Base-by-base conservation (phyloP, 1,140 invertebrate genomes). In the Diprion similis region DNA sequence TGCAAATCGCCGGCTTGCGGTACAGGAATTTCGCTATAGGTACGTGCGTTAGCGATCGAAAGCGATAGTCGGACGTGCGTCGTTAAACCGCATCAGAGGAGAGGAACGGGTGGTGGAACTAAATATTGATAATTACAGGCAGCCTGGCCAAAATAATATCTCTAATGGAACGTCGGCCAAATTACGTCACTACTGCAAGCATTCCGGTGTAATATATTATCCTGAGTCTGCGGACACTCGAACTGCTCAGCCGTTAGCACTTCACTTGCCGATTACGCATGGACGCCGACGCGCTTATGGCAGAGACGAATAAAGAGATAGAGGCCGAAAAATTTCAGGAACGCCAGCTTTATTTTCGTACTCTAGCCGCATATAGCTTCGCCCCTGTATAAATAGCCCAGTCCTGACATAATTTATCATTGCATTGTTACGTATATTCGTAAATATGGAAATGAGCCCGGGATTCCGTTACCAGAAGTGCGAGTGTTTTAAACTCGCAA, bases 111-210 rank as follows among this genome's bases (percentile, higher is more conserved):
- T 59, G 9, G n/a, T 17, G 51, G n/a, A 59, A 59, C n/a, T 59
- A 17, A 59, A 59, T 59, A 59, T 59, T 17, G 51, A 59, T 59
- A 59, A 59, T 59, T 59, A 59, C n/a, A 59, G 51, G 51, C 51
- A 59, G 24, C 24, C 51, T 59, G 51, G 51, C 51, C 51, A 75
- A 71, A 68, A 77, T 77, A 68, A 78, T 77, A 72, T 78, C 67
- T 46, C 37, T 47, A 47, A 71, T 71, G 70, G 73, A 70, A 72
- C 19, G 70, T 47, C 64, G 69, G 24, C 46, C n/a, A 46, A 59
- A 59, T 79, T 79, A 59, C 78, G 76, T 79, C 78, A 80, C 46
- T 51, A 19, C 70, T 70, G 69, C 71, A 71, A 77, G 76, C 74
- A 80, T 78, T 80, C 78, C 71, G 79, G 75, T 76, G 6, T 37